Conservation (phyloP, 2,888 invertebrate genomes). For the Nomada lathburiana region DNA sequence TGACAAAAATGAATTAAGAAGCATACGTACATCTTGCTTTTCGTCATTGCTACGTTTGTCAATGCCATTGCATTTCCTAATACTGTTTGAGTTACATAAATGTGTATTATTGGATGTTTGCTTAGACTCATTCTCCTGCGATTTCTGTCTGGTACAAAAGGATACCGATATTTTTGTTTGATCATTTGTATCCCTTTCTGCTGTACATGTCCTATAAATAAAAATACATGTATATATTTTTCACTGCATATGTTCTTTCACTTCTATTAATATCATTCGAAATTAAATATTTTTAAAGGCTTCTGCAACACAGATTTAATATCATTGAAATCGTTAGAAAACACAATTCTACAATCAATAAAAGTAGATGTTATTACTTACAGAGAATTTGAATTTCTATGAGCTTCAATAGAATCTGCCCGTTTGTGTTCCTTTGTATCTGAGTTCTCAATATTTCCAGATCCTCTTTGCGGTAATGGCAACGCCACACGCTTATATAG, state of each 20-base stretch:
- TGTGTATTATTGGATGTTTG: constrained; percentile 59
- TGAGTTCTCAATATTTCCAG: constrained; percentile 40
- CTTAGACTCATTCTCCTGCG: constrained; percentile 46
- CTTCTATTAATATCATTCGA: not conserved
- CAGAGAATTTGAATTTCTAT: constrained; percentile 4
- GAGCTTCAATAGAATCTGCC: not conserved
- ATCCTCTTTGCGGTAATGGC: constrained; percentile 78
- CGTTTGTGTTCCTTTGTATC: constrained; percentile 38
- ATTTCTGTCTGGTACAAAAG: constrained; percentile 36
- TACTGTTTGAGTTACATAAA: constrained; percentile 42
- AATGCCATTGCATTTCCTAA: constrained; percentile 28
- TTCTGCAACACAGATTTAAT: not conserved
- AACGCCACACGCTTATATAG: constrained; percentile 77
- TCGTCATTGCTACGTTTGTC: constrained; percentile 45
- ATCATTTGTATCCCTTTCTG: constrained; percentile 2
- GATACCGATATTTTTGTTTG: constrained; percentile 9
- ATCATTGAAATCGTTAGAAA: not conserved
- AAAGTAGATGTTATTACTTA: constrained; percentile 18
- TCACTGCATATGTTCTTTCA: not conserved
- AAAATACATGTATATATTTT: not conserved
- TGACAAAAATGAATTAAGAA: not conserved
- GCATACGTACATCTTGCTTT: constrained; percentile 53
- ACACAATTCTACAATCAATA: not conserved
- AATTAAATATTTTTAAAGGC: not conserved
- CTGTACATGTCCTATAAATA: constrained; percentile 20